Evolutionary conservation across 2,888 invertebrate genomes (phyloP).

Genomic region (Eupithecia dodoneata): DNA sequence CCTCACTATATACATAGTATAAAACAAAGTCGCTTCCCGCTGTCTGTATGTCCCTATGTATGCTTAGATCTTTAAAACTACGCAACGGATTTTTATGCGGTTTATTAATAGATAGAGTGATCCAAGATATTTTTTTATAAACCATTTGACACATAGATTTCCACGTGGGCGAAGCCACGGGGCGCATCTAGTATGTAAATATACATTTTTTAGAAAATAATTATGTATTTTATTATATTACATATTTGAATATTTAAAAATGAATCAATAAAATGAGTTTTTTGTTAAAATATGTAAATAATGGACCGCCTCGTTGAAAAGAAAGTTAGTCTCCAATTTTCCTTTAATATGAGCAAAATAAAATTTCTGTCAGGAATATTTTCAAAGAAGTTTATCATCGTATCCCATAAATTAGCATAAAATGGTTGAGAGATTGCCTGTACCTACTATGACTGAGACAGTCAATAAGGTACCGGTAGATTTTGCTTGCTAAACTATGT

Average conservation of each 20-base stretch:
- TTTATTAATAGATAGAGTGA: no score
- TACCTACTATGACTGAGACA: background rate
- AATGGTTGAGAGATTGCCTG: background rate
- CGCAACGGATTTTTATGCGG: no score
- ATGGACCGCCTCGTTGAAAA: conserved; percentile 9
- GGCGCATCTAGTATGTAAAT: no score
- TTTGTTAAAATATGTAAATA: conserved; percentile 27
- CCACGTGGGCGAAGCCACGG: no score
- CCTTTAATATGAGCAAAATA: conserved; percentile 13
- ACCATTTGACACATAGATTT: no score
- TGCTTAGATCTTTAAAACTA: no score
- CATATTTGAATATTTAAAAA: conserved; percentile 1
- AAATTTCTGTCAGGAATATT: conserved; percentile 26
- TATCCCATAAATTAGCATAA: conserved; percentile 3
- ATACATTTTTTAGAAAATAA: no score
- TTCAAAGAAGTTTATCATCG: conserved; percentile 16
- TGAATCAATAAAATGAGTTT: conserved; percentile 21
- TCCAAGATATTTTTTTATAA: no score
- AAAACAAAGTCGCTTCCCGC: no score
- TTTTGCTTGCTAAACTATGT: background rate
- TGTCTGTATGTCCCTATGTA: no score
- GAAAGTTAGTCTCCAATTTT: conserved; percentile 19
- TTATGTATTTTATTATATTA: no score
- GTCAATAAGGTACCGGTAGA: background rate
- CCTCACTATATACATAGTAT: no score